A percentile compares a stretch with the other conserved stretches of the same genome.
Conservation (phyloP, 2,888 invertebrate species). For the Lordiphosa andalusiaca region DNA sequence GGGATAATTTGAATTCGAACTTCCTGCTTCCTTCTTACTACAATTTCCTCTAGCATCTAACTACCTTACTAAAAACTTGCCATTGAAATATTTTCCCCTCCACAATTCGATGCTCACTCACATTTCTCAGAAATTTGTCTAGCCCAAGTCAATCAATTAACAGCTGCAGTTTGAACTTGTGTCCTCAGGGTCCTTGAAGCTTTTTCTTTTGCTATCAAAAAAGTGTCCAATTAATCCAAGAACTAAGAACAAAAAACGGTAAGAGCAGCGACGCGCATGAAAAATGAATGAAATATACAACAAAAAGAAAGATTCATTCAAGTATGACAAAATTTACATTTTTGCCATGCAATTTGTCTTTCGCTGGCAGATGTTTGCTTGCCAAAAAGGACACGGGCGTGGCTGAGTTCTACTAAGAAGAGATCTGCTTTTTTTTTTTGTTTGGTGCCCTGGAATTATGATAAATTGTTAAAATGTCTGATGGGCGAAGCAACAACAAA, state of each 20-base stretch:
- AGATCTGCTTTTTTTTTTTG: slow-evolving; percentile 41
- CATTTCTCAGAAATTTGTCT: background rate
- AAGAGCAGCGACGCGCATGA: slow-evolving; percentile 26
- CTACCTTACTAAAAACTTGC: too few relatives aligned
- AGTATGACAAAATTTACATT: slow-evolving; percentile 56
- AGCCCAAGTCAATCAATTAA: background rate
- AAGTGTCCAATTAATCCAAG: slow-evolving; percentile 20
- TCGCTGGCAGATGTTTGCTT: slow-evolving; percentile 37
- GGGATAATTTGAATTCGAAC: too few relatives aligned
- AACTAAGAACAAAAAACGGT: slow-evolving; percentile 16
- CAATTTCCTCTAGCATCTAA: too few relatives aligned
- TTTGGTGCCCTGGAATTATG: slow-evolving; percentile 45
- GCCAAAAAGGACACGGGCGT: slow-evolving; percentile 24
- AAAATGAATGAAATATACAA: slow-evolving; percentile 41
- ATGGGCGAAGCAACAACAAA: slow-evolving; percentile 19
- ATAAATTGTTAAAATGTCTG: slow-evolving; percentile 57
- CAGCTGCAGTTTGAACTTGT: background rate
- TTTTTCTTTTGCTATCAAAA: slow-evolving; percentile 1
- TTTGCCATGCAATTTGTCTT: slow-evolving; percentile 63
- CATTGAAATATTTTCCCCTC: too few relatives aligned
- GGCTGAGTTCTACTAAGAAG: slow-evolving; percentile 47
- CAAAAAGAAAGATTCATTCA: slow-evolving; percentile 35
- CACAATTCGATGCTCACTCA: too few relatives aligned
- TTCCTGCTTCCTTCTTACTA: too few relatives aligned
- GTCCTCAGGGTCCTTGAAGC: background rate